Evolutionary conservation across 2,888 invertebrate genomes (phyloP), one percentile per base, ranked within the genome.

Genomic region (Pantelozetes paolii): DNA sequence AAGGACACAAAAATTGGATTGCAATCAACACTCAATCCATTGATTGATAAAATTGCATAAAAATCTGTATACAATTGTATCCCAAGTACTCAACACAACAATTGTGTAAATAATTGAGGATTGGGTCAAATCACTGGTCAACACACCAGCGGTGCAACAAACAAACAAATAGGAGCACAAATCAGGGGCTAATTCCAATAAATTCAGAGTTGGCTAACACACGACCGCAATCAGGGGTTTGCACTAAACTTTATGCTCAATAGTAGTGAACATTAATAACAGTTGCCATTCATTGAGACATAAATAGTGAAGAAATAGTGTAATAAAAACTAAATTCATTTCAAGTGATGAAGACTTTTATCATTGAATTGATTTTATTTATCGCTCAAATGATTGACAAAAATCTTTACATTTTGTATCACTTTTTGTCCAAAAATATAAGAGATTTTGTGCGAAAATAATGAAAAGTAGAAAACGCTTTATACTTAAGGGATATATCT

Each of bases 1-100:
- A 62, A 62, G 62, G 36, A 62, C 32, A 62, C 28, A 62, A 62
- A 18, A n/a, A n/a, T n/a, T n/a, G 36, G 18, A 32, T 62, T 32
- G 62, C 62, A 62, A 62, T 62, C 62, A 62, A 13, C 36, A 32
- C 36, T 62, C 30, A 62, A 32, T 32, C 11, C 50, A 50, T 20
- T 5, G 18, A 50, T n/a, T 5, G 20, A 50, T 50, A 50, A 6
- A 20, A 50, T 50, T n/a, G 18, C 30, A 23, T 62, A 26, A 62
- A 62, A n/a, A 32, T 18, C 13, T 32, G 62, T 32, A 28, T 20
- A 32, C 32, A 62, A 62, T 62, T 32, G 62, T 18, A 62, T 32
- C 2, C 18, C 15, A 32, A n/a, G 32, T 23, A 62, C 20, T 13
- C 32, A 62, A 62, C 62, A 32, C 32, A 62, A 62, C 62, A 32